phyloP scores from a whole-genome alignment of 2,888 invertebrate genomes.

The Disparrhopalites patrizii region DNA sequence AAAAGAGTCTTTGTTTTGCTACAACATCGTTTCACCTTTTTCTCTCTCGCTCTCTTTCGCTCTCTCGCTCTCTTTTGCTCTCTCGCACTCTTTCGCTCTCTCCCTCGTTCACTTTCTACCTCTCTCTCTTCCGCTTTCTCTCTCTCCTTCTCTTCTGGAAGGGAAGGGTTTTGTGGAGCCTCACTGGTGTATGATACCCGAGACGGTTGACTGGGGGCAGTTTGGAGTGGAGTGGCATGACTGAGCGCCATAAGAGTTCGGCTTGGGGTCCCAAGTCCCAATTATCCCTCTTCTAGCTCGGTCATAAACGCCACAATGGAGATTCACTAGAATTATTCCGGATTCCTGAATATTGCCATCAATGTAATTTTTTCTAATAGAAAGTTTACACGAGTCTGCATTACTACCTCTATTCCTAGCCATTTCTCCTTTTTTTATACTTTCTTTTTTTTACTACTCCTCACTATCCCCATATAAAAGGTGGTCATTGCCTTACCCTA shows the following conservation, averaged over 20 bases:
- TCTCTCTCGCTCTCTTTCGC: too few species aligned
- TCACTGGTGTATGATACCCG: too few species aligned
- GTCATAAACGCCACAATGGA: conserved; percentile 47
- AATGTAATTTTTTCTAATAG: conserved; percentile 36
- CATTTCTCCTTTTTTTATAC: neutral
- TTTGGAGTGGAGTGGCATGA: conserved; percentile 38
- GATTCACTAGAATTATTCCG: conserved; percentile 45
- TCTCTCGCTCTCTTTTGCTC: too few species aligned
- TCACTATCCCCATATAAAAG: neutral
- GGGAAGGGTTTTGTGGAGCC: too few species aligned
- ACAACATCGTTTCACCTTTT: too few species aligned
- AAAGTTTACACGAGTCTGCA: conserved; percentile 26
- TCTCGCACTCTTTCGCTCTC: too few species aligned
- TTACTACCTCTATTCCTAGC: neutral
- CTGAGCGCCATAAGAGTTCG: conserved; percentile 44
- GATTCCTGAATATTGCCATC: conserved; percentile 38
- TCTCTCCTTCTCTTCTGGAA: too few species aligned
- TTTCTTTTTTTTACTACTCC: neutral
- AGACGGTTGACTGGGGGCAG: too few species aligned
- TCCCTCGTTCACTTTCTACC: neutral
- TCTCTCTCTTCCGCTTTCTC: too few species aligned
- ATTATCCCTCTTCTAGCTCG: conserved; percentile 45
- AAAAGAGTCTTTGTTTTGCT: too few species aligned
- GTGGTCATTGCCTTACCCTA: too few species aligned
- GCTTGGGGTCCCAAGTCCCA: conserved; percentile 41